Evolutionary conservation across 2,888 invertebrate genomes (phyloP).

Genomic region (Falcaria lacertinaria): DNA sequence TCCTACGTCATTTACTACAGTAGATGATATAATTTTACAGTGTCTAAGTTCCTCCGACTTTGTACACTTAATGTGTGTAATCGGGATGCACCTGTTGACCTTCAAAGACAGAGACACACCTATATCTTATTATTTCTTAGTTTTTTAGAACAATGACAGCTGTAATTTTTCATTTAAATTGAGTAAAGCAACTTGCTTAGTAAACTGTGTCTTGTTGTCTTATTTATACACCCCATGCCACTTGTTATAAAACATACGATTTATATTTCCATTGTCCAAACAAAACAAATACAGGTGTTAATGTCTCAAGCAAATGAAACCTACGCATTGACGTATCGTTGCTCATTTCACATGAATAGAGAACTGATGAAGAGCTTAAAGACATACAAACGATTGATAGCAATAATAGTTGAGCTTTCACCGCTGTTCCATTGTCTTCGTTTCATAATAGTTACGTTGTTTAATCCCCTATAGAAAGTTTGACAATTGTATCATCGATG

Average conservation of each 20-base stretch:
- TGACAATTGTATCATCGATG: conserved; percentile 43
- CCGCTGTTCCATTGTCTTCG: conserved; percentile 48
- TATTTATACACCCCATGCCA: neutral
- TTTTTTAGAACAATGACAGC: too few species aligned
- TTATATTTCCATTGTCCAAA: neutral
- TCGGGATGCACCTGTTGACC: too few species aligned
- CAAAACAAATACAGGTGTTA: neutral
- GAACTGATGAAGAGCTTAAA: conserved; percentile 33
- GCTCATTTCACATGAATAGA: conserved; percentile 33
- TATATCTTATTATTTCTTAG: too few species aligned
- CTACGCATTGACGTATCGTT: conserved; percentile 28
- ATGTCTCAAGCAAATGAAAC: conserved; percentile 7
- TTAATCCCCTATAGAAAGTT: conserved; percentile 60
- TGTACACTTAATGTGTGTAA: too few species aligned
- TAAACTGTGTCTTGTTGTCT: too few species aligned
- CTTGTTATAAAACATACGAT: neutral
- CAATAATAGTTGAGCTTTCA: conserved; percentile 47
- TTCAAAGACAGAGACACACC: too few species aligned
- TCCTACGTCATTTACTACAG: too few species aligned
- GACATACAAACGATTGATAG: conserved; percentile 29
- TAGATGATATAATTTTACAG: too few species aligned
- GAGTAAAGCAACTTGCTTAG: too few species aligned
- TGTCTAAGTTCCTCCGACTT: too few species aligned
- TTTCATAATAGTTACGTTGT: conserved; percentile 56
- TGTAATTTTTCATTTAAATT: too few species aligned